Evolutionary conservation across 2,113 vertebrate species (phyloP).

Genomic region (Saccopteryx leptura): DNA sequence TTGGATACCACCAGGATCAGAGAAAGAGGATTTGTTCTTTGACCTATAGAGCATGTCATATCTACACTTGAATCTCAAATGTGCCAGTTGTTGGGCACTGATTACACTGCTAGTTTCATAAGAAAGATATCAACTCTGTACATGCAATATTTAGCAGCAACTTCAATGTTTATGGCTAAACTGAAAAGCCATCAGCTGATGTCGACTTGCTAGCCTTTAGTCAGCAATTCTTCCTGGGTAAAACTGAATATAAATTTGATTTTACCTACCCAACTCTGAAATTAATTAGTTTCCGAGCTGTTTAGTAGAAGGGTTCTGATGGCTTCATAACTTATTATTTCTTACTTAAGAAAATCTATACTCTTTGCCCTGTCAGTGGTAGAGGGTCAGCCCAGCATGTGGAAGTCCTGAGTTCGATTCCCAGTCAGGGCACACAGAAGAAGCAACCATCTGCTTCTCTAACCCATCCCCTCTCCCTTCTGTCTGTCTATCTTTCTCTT

Average conservation of each 20-base stretch:
- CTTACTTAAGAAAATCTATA: background rate
- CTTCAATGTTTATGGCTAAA: conserved; percentile 31
- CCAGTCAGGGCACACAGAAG: too few species aligned
- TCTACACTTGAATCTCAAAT: background rate
- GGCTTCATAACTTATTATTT: background rate
- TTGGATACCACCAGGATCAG: background rate
- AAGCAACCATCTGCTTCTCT: too few species aligned
- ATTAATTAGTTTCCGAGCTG: background rate
- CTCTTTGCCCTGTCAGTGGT: background rate
- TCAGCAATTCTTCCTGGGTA: background rate
- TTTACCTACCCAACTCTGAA: background rate
- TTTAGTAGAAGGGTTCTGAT: background rate
- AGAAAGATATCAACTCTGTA: background rate
- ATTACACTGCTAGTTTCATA: background rate
- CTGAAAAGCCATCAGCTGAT: background rate
- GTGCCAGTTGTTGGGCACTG: background rate
- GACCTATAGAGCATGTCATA: background rate
- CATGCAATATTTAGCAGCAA: background rate
- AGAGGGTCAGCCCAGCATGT: too few species aligned
- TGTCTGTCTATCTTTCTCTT: too few species aligned
- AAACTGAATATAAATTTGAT: background rate
- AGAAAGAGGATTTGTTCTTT: background rate
- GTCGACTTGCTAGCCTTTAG: background rate
- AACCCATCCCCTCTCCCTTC: too few species aligned
- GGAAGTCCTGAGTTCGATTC: too few species aligned